Evolutionary conservation across 2,113 vertebrate genomes (phyloP).

Genomic region (Pao palembangensis): DNA sequence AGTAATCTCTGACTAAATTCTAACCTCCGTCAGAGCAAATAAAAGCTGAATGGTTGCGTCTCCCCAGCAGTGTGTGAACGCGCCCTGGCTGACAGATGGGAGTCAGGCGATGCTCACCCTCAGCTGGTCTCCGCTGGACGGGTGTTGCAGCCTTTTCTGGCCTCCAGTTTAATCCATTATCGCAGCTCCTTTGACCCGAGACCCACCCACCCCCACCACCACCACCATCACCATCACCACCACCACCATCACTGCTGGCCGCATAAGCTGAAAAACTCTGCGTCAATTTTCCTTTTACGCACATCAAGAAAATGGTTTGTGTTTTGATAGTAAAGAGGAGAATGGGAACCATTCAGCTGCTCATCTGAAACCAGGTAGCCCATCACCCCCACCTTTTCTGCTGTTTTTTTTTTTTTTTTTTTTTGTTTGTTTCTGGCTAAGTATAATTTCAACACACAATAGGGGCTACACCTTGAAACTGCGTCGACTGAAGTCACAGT

Average conservation of each 20-base stretch:
- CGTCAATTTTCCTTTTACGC: conserved; percentile 45
- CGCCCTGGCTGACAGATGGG: conserved; percentile 56
- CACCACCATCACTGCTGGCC: conserved; percentile 46
- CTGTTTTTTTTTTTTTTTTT: conserved; percentile 14
- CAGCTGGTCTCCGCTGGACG: conserved; percentile 60
- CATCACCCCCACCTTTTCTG: conserved; percentile 18
- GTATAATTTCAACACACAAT: conserved; percentile 73
- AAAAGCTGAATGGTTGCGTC: conserved; percentile 20
- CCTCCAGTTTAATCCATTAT: conserved; percentile 62
- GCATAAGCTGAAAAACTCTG: conserved; percentile 52
- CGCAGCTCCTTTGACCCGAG: conserved; percentile 52
- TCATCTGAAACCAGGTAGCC: conserved; percentile 38
- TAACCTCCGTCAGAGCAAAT: conserved; percentile 39
- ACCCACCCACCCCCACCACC: not conserved
- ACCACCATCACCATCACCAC: not conserved
- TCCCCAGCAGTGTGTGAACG: conserved; percentile 27
- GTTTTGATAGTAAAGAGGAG: conserved; percentile 52
- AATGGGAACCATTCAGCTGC: conserved; percentile 63
- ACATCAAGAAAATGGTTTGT: conserved; percentile 23
- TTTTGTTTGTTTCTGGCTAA: conserved; percentile 35
- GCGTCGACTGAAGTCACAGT: conserved; percentile 86
- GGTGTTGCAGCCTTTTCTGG: conserved; percentile 60
- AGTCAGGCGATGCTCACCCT: conserved; percentile 62
- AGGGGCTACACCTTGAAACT: conserved; percentile 83
- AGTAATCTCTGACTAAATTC: conserved; percentile 2